Base-by-base conservation (phyloP, 2,888 invertebrate species). In the Ormyrus thymus region DNA sequence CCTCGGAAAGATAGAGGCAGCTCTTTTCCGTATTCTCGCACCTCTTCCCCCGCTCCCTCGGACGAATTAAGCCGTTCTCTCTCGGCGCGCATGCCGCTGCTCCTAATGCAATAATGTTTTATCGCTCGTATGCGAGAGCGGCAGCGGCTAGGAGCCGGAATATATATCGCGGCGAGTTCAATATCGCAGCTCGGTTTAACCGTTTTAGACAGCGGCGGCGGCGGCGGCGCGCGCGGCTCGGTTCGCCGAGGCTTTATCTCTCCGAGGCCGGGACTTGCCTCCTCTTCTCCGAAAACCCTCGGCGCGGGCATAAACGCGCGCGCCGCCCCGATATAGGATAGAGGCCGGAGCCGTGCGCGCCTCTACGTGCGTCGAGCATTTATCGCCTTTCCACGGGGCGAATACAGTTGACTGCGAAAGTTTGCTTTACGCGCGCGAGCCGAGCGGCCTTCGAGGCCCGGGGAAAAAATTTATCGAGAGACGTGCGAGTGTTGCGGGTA, bases 71-170 rank as follows among this genome's bases (percentile, higher is more conserved):
- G 56, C 71, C 59, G 59, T 46, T 72, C 65, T 72, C 64, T 68
- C 59, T 15, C 48, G 69, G 45, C 13, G 43, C 50, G 13, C 29
- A 29, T 7, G 48, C 69, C 7, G 10, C 45, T 45, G 0, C 55
- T 81, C 75, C 83, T 80, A 82, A 83, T 82, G 81, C 81, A 83
- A 84, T 84, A 84, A 84, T 83, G 83, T 82, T 86, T 86, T 84
- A 86, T 84, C 77, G 82, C 68, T 71, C 78, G 81, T 82, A 81
- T 71, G 71, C 68, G 64, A 58, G 50, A 46, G 64, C 53, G 51
- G 64, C 61, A 15, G 62, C 45, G 29, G 29, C 29, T 29, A 29
- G 29, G 29, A 29, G 71, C n/a, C n/a, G 66, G 61, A 70, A 79
- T 75, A 71, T 75, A 71, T 79, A 79, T 75, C 53, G 62, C 62